Evolutionary conservation across 2,797 vertebrate species (phyloP).

Genomic region (Poeciliopsis infans): DNA sequence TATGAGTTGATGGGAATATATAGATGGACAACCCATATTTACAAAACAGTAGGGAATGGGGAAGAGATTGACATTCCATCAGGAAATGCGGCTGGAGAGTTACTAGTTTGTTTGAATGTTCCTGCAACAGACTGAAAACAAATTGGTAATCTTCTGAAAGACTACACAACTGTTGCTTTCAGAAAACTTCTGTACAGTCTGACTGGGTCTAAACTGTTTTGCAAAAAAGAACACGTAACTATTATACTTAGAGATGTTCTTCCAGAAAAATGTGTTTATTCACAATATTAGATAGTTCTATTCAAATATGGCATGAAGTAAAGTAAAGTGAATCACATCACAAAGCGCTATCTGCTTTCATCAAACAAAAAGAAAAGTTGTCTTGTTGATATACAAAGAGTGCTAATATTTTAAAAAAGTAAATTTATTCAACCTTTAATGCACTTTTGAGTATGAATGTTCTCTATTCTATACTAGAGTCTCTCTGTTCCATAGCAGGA

Average conservation of each 20-base stretch:
- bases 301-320: not conserved
- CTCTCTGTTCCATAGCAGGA: constrained; percentile 45
- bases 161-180: not conserved
- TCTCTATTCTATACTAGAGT: constrained; percentile 45
- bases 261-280: not conserved
- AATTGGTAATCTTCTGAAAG: not conserved
- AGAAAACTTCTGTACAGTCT: not conserved
- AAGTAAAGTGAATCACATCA: not conserved
- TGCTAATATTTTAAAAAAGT: constrained; percentile 76
- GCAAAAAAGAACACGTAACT: not conserved
- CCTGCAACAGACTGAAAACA: not conserved
- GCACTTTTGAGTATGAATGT: constrained; percentile 58
- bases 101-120: not conserved
- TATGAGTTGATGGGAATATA: not conserved
- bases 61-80: not conserved
- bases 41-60: not conserved
- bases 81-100: not conserved
- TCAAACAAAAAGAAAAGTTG: constrained; percentile 30
- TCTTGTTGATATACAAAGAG: constrained; percentile 66
- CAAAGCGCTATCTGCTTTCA: constrained; percentile 57
- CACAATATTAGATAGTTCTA: not conserved
- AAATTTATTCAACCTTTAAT: constrained; percentile 68
- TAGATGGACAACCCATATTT: not conserved
- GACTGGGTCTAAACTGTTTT: not conserved
- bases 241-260: not conserved